Conservation (phyloP, 2,113 vertebrate genomes). For the Chunga burmeisteri region DNA sequence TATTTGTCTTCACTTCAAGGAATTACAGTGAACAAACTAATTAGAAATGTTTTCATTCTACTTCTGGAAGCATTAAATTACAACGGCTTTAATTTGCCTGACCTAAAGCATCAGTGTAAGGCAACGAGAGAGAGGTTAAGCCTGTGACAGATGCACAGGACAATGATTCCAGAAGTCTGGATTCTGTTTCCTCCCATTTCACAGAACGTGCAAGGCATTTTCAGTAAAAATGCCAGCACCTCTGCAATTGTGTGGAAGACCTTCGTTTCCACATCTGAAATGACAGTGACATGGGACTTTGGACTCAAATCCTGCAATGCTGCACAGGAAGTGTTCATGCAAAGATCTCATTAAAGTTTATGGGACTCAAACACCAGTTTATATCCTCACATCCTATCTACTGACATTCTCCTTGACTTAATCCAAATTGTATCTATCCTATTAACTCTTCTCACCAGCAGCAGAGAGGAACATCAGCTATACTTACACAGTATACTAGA, state of each 20-base stretch:
- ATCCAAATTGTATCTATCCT: neutral
- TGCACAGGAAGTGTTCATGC: neutral
- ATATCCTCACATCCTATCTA: neutral
- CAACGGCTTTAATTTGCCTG: neutral
- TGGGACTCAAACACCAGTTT: neutral
- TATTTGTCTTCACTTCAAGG: neutral
- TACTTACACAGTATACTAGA: neutral
- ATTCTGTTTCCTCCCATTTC: neutral
- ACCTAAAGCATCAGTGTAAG: neutral
- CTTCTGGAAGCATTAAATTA: neutral
- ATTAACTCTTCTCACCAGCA: neutral
- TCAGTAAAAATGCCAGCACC: neutral
- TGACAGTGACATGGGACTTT: neutral
- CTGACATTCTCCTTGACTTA: neutral
- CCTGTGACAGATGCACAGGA: neutral
- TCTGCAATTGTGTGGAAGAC: neutral
- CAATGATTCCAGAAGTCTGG: neutral
- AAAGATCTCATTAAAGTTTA: neutral
- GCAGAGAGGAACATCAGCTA: neutral
- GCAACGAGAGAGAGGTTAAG: neutral
- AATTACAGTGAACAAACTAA: neutral
- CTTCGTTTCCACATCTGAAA: neutral
- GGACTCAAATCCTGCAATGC: neutral
- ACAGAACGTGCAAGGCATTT: neutral
- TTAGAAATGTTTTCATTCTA: neutral